Conservation (phyloP, 2,797 vertebrate species). For the Danio kyathit region DNA sequence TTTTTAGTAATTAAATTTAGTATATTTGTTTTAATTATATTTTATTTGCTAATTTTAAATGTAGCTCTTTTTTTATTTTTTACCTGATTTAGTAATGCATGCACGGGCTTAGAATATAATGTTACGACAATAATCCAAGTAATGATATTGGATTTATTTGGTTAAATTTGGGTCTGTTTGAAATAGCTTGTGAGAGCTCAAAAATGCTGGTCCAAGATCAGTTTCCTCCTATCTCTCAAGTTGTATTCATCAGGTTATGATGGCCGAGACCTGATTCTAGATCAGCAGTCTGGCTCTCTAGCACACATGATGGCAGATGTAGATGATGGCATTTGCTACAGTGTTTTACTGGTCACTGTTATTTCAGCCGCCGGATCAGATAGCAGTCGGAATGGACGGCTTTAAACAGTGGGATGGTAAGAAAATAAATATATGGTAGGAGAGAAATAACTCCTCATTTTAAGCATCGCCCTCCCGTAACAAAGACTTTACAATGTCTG, state of each 20-base stretch:
- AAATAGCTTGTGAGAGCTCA: no score
- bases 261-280: constrained; percentile 38
- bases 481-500: constrained; percentile 36
- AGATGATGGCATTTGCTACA: constrained; percentile 77
- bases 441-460: constrained; percentile 50
- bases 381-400: constrained; percentile 89
- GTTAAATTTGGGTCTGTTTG: no score
- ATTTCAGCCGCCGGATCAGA: constrained; percentile 93
- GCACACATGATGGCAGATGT: constrained; percentile 71
- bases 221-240: constrained; percentile 35
- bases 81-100: no score
- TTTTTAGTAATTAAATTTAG: no score
- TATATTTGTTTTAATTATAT: no score
- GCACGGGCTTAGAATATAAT: no score
- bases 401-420: constrained; percentile 95
- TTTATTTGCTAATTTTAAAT: no score
- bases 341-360: constrained; percentile 88
- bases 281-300: constrained; percentile 42
- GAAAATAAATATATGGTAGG: constrained; percentile 66
- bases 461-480: constrained; percentile 47
- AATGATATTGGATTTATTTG: no score
- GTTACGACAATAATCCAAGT: no score
- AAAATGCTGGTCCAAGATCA: constrained; percentile 11
- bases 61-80: no score
- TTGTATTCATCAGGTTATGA: constrained; percentile 39